A percentile compares a stretch with the other conserved stretches of the same genome.
These are phyloP conservation scores for Scarus forsteni DNA, from an alignment of 2,797 vertebrate species.

Conservation along the genomic window DNA sequence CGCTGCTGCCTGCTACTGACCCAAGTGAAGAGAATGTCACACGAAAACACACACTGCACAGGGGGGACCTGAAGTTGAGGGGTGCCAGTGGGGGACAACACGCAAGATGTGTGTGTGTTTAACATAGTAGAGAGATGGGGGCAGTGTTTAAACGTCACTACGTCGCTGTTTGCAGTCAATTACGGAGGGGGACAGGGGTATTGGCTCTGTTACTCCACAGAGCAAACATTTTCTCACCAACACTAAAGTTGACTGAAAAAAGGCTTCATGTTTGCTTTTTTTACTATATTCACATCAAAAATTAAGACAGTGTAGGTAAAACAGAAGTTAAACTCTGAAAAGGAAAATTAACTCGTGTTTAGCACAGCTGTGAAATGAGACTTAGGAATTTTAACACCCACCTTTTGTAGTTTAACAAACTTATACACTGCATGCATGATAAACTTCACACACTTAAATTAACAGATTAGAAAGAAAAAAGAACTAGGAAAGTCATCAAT, in stretches of 20 bases:
- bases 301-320: constrained; percentile 24
- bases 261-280: constrained; percentile 64
- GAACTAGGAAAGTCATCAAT: constrained; percentile 10
- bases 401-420: no score
- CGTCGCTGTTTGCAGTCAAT: constrained; percentile 85
- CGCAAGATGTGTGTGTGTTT: constrained; percentile 39
- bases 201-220: constrained; percentile 74
- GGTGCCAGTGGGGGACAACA: constrained; percentile 40
- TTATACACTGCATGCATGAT: constrained; percentile 9
- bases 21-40: constrained; percentile 87
- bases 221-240: constrained; percentile 78
- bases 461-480: constrained; percentile 13
- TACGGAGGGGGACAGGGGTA: constrained; percentile 79
- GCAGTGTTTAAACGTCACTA: constrained; percentile 79
- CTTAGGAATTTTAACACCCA: constrained; percentile 8
- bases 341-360: constrained; percentile 52
- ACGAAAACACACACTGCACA: constrained; percentile 71
- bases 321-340: constrained; percentile 42
- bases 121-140: constrained; percentile 66
- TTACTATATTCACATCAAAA: constrained; percentile 36
- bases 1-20: constrained; percentile 89
- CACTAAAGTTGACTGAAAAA: constrained; percentile 70
- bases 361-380: constrained; percentile 11
- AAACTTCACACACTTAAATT: constrained; percentile 27
- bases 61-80: constrained; percentile 54